Base-by-base conservation (phyloP, 2,797 vertebrate species). In the Lithobates sylvaticus region DNA sequence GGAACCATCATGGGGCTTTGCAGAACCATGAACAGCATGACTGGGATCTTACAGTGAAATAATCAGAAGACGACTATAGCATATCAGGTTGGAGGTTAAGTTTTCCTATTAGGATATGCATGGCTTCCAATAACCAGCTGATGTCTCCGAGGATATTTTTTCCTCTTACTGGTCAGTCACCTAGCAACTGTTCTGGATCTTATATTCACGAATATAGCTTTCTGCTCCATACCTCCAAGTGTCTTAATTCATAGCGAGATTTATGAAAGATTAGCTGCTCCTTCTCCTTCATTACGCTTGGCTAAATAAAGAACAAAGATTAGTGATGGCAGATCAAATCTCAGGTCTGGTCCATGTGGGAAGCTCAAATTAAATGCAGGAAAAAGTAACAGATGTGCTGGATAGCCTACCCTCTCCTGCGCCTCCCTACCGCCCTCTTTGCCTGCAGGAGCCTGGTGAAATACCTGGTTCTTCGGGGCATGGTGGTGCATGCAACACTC, bases 81-180 rank as follows among this genome's bases (percentile, higher is more conserved):
- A 7, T 16, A 6, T 54, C 54, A 5, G 50, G 50, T 54, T 0
- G 1, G 6, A 23, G 54, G 54, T 61, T 18, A 2, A 3, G 21
- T 61, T 3, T 61, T 23, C 2, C 54, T 23, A 58, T 58, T 18
- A 5, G 2, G 21, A 61, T 61, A 7, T 23, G 21, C 18, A 21
- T 58, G 18, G 50, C 1, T 23, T 23, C 54, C 21, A 23, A 61
- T 23, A 23, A 9, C 21, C 21, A n/a, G 21, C 9, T 26, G 44
- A 58, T 12, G 61, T 71, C 42, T 71, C 44, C 15, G 18, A 29
- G 44, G 67, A 36, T 54, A 39, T 69, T 82, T 36, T 21, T n/a
- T 76, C 5, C 69, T 34, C 26, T 54, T 13, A 18, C 26, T 50
- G 78, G 84, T 77, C 78, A 76, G 78, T 86, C 84, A 76, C 84